Conservation (phyloP, 1,140 invertebrate genomes). For the Drosophila grimshawi region DNA sequence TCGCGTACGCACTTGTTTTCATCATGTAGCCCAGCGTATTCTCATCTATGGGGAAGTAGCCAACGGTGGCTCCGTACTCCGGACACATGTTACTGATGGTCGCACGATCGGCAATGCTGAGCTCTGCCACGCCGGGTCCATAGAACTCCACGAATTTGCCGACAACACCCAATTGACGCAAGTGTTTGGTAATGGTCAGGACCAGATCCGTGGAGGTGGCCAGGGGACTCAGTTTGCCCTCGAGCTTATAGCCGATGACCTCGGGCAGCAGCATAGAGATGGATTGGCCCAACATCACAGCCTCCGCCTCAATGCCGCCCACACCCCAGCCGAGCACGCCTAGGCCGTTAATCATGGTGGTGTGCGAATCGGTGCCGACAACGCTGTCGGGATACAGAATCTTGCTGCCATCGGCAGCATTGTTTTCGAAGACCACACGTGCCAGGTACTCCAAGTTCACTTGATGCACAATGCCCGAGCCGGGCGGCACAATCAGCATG, state of each 20-base stretch:
- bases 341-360: conserved; percentile 99
- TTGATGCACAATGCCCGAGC: conserved; percentile 99
- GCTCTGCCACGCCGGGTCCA: conserved; percentile 94
- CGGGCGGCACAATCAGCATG: conserved; percentile 98
- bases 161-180: conserved; percentile 97
- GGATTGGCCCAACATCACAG: conserved; percentile 97
- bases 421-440: conserved; percentile 94
- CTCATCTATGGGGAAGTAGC: conserved; percentile 97
- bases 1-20: conserved; percentile 91
- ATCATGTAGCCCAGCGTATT: conserved; percentile 93
- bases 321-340: conserved; percentile 91
- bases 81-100: conserved; percentile 99
- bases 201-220: conserved; percentile 99
- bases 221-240: conserved; percentile 91
- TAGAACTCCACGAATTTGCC: conserved; percentile 99
- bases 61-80: conserved; percentile 98
- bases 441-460: conserved; percentile 98
- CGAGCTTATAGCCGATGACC: conserved; percentile 97
- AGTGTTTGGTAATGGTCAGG: conserved; percentile 98
- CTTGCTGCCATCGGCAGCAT: conserved; percentile 78
- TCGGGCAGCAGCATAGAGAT: conserved; percentile 98
- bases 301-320: conserved; percentile 92
- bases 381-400: conserved; percentile 96
- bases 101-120: conserved; percentile 97
- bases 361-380: conserved; percentile 99